phyloP scores from a whole-genome alignment of 2,113 vertebrate species.

The Pangasianodon hypophthalmus region DNA sequence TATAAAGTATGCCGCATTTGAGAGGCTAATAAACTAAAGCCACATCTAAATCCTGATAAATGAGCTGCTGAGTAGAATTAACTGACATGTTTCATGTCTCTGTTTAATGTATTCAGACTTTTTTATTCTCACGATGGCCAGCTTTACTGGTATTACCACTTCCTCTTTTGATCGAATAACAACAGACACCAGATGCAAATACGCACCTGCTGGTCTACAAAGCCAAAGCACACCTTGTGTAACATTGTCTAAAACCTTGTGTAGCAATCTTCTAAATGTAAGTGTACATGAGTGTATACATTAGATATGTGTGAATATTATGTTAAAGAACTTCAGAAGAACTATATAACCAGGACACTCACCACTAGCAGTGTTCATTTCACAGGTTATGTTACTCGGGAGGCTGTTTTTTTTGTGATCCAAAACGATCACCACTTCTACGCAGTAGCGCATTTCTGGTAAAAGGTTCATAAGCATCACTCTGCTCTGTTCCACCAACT shows the following conservation, averaged over 20 bases:
- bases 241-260: neutral
- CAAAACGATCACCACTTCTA: conserved; percentile 59
- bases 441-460: conserved; percentile 63
- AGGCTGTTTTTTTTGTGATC: neutral
- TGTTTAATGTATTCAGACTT: neutral
- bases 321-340: neutral
- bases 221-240: neutral
- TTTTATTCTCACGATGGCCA: neutral
- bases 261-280: neutral
- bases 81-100: neutral
- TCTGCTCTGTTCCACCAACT: neutral
- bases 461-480: conserved; percentile 56
- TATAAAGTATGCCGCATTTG: neutral
- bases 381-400: conserved; percentile 59
- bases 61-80: neutral
- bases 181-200: neutral
- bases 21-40: neutral
- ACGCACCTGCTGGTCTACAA: neutral
- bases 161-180: neutral
- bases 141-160: neutral
- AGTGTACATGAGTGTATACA: neutral
- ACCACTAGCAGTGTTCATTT: conserved; percentile 59
- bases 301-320: neutral
- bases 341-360: conserved; percentile 15
- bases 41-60: neutral